These are phyloP conservation scores for Petrocephalus schoutedeni DNA, from an alignment of 2,797 vertebrate genomes.

Conservation along the genomic window DNA sequence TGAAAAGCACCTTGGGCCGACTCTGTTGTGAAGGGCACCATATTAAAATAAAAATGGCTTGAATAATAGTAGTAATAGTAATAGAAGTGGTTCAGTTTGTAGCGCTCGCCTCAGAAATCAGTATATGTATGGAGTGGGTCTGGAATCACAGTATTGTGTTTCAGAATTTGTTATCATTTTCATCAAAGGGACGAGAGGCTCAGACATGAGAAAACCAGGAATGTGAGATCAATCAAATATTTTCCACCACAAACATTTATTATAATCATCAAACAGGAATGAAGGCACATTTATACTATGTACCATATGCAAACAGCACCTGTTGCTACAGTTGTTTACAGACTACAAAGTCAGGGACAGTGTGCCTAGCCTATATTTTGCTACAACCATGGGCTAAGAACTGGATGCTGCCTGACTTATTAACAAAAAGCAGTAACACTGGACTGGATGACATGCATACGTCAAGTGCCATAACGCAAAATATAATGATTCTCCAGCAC, in stretches of 20 bases:
- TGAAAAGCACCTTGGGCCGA: neutral
- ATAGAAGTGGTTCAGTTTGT: neutral
- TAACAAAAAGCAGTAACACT: neutral
- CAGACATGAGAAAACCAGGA: neutral
- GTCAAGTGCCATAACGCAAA: neutral
- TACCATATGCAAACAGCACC: constrained; percentile 3
- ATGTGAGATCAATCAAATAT: constrained; percentile 7
- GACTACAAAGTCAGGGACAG: constrained; percentile 1
- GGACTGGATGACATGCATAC: neutral
- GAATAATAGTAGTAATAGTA: neutral
- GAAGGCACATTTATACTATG: constrained; percentile 5
- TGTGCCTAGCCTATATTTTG: neutral
- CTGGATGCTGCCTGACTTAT: neutral
- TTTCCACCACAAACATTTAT: constrained; percentile 14
- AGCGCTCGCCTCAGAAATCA: neutral
- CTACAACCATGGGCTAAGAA: neutral
- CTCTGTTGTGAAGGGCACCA: neutral
- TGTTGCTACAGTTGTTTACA: neutral
- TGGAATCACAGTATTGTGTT: neutral
- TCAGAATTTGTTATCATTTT: neutral
- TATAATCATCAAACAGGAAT: constrained; percentile 14
- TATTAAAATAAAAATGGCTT: neutral
- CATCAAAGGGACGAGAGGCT: neutral
- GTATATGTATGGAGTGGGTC: neutral
- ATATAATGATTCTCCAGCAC: neutral